Evolutionary conservation across 2,888 invertebrate species (phyloP), one percentile per base, ranked within the genome.

Genomic region (Trimorus sp.): DNA sequence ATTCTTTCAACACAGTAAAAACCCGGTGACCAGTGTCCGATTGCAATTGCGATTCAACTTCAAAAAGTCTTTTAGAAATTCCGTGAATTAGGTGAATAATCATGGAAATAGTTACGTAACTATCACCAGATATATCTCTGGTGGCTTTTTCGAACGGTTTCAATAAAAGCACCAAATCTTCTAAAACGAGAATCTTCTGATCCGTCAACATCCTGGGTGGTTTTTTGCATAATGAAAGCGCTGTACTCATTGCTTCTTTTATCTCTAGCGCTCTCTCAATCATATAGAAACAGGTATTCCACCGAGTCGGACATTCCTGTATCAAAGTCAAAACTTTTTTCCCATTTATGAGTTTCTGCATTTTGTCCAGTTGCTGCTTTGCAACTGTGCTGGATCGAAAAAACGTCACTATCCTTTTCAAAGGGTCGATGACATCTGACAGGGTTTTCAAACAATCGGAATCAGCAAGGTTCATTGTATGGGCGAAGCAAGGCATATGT

Each of bases 231-330:
- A 45, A 45, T 45, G 45, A 45, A 45, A 45, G 26, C 26, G 26
- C 12, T 45, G 45, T 45, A 45, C 12, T 45, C 11, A 62, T 26
- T 16, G 62, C 62, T 26, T 62, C 45, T 45, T 62, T 62, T 26
- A 62, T 62, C n/a, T 62, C 62, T 16, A 62, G 48, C 9, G 16
- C 48, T 62, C 26, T 45, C 45, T 62, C 48, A n/a, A 62, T 62
- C 62, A 62, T 62, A n/a, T 48, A 40, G n/a, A 26, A 48, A 40
- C 62, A 62, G 4, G 48, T 62, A 16, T 62, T 62, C 26, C 62
- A 62, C 48, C 62, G n/a, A 26, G 62, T 62, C 26, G 62, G 62
- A 48, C 62, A 62, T 62, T 45, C 45, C 48, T 62, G 62, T 15
- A 62, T 11, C 48, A 62, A 48, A 62, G 42, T 62, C 26, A 62